phyloP scores from a whole-genome alignment of 2,113 vertebrate species.

The Machaerirhynchus nigripectus region DNA sequence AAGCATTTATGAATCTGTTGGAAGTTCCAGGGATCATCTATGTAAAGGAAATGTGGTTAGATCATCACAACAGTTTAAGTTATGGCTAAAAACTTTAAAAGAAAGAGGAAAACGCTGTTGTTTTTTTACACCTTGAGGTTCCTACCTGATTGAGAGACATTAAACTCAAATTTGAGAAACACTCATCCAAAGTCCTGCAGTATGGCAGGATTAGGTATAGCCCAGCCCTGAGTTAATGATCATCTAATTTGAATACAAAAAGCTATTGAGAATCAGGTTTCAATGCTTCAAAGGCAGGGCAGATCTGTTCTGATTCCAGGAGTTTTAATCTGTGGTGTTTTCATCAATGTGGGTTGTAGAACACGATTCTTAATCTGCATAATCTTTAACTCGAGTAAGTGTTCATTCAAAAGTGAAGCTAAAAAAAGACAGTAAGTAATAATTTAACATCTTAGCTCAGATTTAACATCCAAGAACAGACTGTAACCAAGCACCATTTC shows the following conservation, averaged over 20 bases:
- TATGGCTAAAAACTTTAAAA: not conserved
- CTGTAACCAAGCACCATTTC: not conserved
- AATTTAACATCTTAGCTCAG: not conserved
- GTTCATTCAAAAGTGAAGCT: conserved; percentile 4
- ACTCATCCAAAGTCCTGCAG: not conserved
- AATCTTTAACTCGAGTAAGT: not conserved
- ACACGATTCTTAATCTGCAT: not conserved
- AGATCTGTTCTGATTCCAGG: not conserved
- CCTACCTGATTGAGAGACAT: not conserved
- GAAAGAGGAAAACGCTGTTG: not conserved
- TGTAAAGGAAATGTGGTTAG: not conserved
- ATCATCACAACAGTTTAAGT: not conserved
- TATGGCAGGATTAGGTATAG: not conserved
- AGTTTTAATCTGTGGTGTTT: not conserved
- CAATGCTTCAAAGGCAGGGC: not conserved
- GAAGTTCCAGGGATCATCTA: not conserved
- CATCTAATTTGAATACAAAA: not conserved
- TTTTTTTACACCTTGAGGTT: not conserved
- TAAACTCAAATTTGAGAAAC: not conserved
- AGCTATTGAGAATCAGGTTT: not conserved
- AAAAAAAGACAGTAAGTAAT: not conserved
- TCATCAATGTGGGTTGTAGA: not conserved
- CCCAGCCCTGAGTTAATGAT: not conserved
- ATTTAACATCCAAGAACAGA: not conserved
- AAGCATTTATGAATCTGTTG: not conserved